These are phyloP conservation scores for Pterocles burchelli DNA, from an alignment of 2,113 vertebrate species.

Conservation along the genomic window DNA sequence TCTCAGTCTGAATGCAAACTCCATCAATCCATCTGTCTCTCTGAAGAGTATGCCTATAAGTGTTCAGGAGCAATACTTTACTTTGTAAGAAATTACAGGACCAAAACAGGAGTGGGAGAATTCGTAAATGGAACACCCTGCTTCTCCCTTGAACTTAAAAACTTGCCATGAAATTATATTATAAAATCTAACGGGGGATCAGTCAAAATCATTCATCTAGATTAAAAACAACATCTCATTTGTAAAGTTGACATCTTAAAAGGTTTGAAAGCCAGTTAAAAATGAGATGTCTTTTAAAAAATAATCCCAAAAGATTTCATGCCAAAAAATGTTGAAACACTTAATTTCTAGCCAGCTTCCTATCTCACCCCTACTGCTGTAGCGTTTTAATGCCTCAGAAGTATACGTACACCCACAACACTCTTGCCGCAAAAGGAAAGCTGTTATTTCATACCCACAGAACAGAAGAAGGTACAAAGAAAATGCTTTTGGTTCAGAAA, in stretches of 20 bases:
- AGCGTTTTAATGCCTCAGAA: background rate
- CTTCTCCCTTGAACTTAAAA: background rate
- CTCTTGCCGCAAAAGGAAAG: background rate
- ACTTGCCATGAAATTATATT: background rate
- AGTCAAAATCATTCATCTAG: background rate
- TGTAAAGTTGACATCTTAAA: background rate
- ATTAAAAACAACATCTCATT: background rate
- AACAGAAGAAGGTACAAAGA: background rate
- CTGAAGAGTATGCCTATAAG: background rate
- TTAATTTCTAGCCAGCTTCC: background rate
- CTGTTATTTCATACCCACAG: background rate
- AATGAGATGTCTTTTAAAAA: background rate
- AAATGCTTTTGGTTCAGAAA: background rate
- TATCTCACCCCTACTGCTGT: background rate
- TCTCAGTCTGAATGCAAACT: background rate
- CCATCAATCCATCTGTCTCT: background rate
- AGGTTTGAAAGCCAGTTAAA: background rate
- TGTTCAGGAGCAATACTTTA: background rate
- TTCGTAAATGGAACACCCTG: background rate
- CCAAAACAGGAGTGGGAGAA: background rate
- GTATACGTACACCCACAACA: background rate
- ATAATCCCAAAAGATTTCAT: background rate
- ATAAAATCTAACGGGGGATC: background rate
- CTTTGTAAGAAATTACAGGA: background rate
- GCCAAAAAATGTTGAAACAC: background rate